Evolutionary conservation across 2,797 vertebrate species (phyloP), one percentile per base, ranked within the genome.

Genomic region (Dendrocincla fuliginosa): DNA sequence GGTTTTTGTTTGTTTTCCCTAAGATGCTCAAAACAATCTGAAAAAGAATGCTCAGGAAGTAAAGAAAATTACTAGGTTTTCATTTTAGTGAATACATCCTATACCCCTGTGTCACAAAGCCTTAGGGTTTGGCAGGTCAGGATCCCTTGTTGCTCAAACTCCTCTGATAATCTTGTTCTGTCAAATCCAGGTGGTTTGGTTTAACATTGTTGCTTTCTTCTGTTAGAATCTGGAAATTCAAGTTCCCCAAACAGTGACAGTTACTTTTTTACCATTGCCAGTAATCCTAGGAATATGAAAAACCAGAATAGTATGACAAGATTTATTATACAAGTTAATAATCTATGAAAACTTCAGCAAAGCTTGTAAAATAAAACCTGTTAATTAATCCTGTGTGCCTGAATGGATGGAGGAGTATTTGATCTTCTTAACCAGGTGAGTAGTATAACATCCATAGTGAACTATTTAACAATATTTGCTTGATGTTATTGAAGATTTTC

Each of bases 11-110:
- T 57, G 24, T 81, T 84, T 87, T 50, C 4, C 16, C 18, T 53
- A 68, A 78, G 6, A 12, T 49, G 11, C 13, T 30, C 19, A 46
- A 82, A 93, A 11, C 16, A 60, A 39, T 79, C 20, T 42, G 42
- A 39, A 94, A 87, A 87, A 73, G 52, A 89, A 93, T n/a, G 27
- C 13, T 50, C 94, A 64, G 71, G 90, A 67, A 91, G 3, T 91
- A 53, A 89, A 84, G 20, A 71, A 91, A 89, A 47, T 19, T 24
- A 32, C 19, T 24, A 68, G 46, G 23, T 33, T 91, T 70, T 89
- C 8, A 49, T 71, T 81, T 78, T 56, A 27, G 50, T 49, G 46
- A 63, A 57, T 78, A 73, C 24, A 20, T 79, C 42, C 56, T 24
- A 20, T 41, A 59, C 17, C 63, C 6, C 3, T 17, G 18, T 76